phyloP scores from a whole-genome alignment of 2,113 vertebrate genomes.

The Noctilio leporinus region DNA sequence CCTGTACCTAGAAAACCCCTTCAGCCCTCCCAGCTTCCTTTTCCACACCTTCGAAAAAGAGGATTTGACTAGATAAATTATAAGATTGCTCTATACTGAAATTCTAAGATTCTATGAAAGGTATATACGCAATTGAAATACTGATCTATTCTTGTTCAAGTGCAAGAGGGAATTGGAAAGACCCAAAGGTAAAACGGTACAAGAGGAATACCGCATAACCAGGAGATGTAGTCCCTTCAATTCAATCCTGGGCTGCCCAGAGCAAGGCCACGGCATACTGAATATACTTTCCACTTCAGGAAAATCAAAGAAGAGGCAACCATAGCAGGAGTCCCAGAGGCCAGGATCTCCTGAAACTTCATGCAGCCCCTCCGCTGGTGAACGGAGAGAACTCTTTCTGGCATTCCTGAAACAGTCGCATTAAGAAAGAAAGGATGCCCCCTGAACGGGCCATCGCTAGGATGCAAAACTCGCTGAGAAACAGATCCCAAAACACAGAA shows the following conservation, averaged over 20 bases:
- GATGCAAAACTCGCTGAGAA: background rate
- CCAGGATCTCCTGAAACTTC: background rate
- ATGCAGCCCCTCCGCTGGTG: background rate
- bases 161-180: constrained; percentile 5
- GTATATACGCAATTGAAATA: background rate
- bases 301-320: background rate
- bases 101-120: background rate
- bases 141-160: background rate
- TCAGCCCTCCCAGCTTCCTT: background rate
- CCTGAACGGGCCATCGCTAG: background rate
- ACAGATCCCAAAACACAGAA: background rate
- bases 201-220: background rate
- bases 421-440: background rate
- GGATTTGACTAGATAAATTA: background rate
- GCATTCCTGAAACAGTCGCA: background rate
- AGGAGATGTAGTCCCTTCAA: background rate
- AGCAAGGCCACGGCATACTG: background rate
- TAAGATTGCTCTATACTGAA: background rate
- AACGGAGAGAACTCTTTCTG: background rate
- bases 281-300: background rate
- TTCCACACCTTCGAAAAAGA: background rate
- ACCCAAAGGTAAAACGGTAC: background rate
- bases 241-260: background rate
- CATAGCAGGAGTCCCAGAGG: background rate
- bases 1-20: background rate